Percentiles rank a stretch among this genome's conserved stretches.
phyloP scores from a whole-genome alignment of 2,113 vertebrate genomes.

The Acrocephalus arundinaceus region DNA sequence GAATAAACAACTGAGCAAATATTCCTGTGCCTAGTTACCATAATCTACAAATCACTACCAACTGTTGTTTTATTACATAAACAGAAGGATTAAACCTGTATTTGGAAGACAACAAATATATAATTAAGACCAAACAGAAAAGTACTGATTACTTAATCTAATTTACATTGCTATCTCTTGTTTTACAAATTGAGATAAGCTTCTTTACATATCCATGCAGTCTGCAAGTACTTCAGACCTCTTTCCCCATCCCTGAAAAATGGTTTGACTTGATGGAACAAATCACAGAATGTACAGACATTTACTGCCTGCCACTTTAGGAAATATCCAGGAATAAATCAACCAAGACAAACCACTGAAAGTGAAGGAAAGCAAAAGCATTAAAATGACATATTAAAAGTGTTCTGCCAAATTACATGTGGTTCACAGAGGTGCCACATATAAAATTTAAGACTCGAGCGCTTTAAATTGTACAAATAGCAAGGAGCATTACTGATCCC shows the following conservation, averaged over 20 bases:
- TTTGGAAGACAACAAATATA: background rate
- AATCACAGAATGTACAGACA: background rate
- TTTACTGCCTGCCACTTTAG: background rate
- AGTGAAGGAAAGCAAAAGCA: constrained; percentile 19
- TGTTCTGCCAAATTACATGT: background rate
- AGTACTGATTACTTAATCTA: background rate
- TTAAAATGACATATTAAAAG: constrained; percentile 22
- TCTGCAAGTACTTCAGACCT: background rate
- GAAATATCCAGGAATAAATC: constrained; percentile 24
- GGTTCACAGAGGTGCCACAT: constrained; percentile 32
- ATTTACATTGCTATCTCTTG: background rate
- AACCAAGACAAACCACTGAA: background rate
- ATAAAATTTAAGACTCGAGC: background rate
- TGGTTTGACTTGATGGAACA: background rate
- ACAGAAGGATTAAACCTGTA: background rate
- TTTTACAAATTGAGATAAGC: constrained; percentile 23
- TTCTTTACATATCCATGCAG: background rate
- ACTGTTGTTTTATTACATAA: background rate
- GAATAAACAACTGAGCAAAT: background rate
- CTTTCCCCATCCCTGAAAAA: background rate
- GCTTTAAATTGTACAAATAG: background rate
- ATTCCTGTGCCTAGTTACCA: background rate
- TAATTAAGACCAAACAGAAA: background rate
- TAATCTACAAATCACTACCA: background rate
- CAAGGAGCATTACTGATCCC: background rate